Conservation (phyloP, 2,113 vertebrate genomes). For the Dipodomys stephensi region DNA sequence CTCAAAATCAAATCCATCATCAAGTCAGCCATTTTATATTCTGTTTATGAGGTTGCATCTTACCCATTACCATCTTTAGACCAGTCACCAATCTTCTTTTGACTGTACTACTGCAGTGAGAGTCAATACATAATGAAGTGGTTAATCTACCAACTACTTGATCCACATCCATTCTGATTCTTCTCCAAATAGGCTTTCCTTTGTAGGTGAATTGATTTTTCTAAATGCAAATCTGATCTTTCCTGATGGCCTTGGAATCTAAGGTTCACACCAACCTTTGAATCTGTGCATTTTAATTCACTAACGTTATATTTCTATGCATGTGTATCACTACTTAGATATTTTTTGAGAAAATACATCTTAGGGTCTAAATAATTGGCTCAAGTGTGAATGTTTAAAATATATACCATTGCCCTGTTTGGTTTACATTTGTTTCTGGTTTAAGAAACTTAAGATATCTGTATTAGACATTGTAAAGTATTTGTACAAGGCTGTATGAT, state of each 20-base stretch:
- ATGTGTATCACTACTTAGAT: not conserved
- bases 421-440: conserved; percentile 21
- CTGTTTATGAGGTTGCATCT: not conserved
- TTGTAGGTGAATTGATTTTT: not conserved
- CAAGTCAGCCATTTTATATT: not conserved
- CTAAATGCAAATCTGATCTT: not conserved
- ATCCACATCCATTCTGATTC: not conserved
- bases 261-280: not conserved
- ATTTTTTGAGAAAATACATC: conserved; percentile 22
- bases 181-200: not conserved
- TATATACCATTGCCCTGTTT: not conserved
- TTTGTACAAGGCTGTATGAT: not conserved
- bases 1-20: not conserved
- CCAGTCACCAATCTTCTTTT: not conserved
- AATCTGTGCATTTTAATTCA: not conserved
- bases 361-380: conserved; percentile 3
- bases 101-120: not conserved
- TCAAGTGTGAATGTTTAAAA: conserved; percentile 33
- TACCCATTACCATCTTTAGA: not conserved
- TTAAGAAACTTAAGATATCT: conserved; percentile 24
- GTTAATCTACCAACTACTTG: not conserved
- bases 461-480: not conserved
- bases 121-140: not conserved
- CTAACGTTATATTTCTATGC: not conserved
- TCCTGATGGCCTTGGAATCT: not conserved